Conservation (phyloP, 2,797 vertebrate genomes). For the Bucorvus abyssinicus region DNA sequence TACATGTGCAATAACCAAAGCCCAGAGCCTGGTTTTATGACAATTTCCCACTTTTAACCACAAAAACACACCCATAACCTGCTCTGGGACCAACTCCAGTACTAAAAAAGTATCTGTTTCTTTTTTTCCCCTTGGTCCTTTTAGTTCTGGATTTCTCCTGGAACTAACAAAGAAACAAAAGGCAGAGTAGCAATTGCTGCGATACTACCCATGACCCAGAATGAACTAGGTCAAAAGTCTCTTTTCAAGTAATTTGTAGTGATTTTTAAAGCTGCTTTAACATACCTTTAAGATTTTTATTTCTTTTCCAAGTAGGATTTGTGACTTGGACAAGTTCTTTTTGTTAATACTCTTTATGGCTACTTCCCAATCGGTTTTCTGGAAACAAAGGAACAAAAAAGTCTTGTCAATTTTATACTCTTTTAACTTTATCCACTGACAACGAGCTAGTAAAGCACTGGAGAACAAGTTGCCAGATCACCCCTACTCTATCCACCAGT, state of each 20-base stretch:
- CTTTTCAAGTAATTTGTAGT: constrained; percentile 8
- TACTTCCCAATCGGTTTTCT: constrained; percentile 93
- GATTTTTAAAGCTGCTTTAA: too few species aligned
- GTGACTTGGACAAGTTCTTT: constrained; percentile 90
- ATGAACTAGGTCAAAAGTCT: constrained; percentile 50
- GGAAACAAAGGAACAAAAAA: constrained; percentile 18
- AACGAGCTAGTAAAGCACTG: neutral
- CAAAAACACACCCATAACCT: neutral
- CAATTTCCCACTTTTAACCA: neutral
- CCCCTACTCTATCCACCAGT: neutral
- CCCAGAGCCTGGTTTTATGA: neutral
- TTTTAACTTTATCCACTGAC: neutral
- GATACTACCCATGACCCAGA: neutral
- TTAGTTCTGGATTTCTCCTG: neutral
- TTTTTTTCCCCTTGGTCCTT: neutral
- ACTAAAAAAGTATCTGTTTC: neutral
- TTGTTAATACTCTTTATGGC: constrained; percentile 93
- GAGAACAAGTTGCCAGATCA: neutral
- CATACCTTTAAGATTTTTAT: constrained; percentile 88
- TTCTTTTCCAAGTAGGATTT: constrained; percentile 92
- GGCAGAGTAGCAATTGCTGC: neutral
- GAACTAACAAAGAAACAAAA: neutral
- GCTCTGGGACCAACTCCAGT: neutral
- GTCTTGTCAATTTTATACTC: neutral
- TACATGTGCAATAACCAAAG: neutral